These are phyloP conservation scores for Spilarctia lutea DNA, from an alignment of 2,888 invertebrate genomes.

Conservation along the genomic window DNA sequence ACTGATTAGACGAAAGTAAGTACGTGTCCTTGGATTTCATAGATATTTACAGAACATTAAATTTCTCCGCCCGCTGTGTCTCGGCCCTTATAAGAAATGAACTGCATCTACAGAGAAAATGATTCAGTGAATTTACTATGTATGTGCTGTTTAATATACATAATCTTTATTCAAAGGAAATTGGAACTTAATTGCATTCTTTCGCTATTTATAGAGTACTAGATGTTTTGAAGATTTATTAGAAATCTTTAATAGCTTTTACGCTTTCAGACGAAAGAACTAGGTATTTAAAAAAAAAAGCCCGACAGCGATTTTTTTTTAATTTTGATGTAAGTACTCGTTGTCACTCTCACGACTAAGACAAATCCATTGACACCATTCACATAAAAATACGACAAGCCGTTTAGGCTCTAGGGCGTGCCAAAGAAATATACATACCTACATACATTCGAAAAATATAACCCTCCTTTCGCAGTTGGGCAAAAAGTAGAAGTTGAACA, in stretches of 20 bases:
- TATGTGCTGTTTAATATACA: constrained; percentile 49
- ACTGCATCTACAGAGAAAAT: constrained; percentile 61
- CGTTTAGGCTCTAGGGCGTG: too few relatives aligned
- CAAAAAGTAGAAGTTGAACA: too few relatives aligned
- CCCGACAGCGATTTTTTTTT: too few relatives aligned
- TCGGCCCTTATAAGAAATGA: constrained; percentile 59
- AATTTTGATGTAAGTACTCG: too few relatives aligned
- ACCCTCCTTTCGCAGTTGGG: too few relatives aligned
- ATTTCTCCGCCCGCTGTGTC: constrained; percentile 29
- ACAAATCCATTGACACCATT: too few relatives aligned
- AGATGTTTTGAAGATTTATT: constrained; percentile 8
- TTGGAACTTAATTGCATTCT: constrained; percentile 27
- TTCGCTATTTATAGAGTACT: constrained; percentile 2
- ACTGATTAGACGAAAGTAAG: neutral
- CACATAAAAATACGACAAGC: too few relatives aligned
- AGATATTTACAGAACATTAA: neutral
- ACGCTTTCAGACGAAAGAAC: neutral
- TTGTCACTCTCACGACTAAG: too few relatives aligned
- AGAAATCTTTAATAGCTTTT: neutral
- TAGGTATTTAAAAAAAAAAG: too few relatives aligned
- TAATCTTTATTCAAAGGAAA: constrained; percentile 28
- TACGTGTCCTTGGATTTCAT: neutral
- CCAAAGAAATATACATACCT: too few relatives aligned
- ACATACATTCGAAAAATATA: too few relatives aligned
- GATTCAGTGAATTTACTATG: constrained; percentile 61